Evolutionary conservation across 2,113 vertebrate genomes (phyloP).

Genomic region (Odontophorus gujanensis): DNA sequence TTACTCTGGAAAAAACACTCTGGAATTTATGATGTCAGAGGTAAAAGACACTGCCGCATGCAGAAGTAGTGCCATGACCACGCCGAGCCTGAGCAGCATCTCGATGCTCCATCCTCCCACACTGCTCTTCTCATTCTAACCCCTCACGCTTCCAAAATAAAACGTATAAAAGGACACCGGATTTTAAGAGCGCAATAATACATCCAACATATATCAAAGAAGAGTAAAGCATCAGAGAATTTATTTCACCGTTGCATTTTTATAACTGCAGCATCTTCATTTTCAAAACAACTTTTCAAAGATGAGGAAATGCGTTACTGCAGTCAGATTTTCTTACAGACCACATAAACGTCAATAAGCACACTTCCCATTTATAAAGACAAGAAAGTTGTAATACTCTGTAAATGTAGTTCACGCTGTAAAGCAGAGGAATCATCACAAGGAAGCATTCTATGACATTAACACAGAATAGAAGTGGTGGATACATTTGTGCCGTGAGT

Average conservation of each 20-base stretch:
- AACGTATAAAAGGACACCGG: not conserved
- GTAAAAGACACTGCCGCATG: not conserved
- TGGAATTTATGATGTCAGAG: not conserved
- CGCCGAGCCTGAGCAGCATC: not conserved
- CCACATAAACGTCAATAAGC: not conserved
- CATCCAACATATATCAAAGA: not conserved
- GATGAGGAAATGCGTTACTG: not conserved
- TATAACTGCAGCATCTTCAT: not conserved
- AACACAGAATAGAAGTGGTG: not conserved
- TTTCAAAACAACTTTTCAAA: constrained; percentile 17
- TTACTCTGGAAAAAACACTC: not conserved
- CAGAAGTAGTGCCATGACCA: not conserved
- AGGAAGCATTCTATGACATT: not conserved
- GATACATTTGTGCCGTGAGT: not conserved
- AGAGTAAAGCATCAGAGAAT: not conserved
- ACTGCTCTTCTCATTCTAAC: not conserved
- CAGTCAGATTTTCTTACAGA: not conserved
- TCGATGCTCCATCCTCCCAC: rapidly evolving
- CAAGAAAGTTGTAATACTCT: not conserved
- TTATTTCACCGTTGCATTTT: not conserved
- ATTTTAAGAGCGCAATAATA: not conserved
- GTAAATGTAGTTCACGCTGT: not conserved
- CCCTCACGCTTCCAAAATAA: not conserved
- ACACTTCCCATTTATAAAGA: not conserved
- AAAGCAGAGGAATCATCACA: not conserved